phyloP scores from a whole-genome alignment of 92 coral and sea anemone species.

The Actinernus sp. region DNA sequence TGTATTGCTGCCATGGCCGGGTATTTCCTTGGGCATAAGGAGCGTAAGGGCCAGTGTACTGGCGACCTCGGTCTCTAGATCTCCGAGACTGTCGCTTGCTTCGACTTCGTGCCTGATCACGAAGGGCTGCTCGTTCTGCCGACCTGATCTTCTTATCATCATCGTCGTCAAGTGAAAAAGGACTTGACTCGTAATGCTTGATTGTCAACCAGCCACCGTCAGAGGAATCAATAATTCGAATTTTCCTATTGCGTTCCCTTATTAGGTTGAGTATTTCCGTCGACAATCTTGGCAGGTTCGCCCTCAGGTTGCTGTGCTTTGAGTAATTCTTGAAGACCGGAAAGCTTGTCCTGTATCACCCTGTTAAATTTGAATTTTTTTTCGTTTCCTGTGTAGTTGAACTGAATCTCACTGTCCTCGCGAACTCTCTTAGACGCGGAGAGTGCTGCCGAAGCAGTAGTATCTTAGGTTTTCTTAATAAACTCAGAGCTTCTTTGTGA shows the following conservation, averaged over 20 bases:
- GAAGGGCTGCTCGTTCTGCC: conserved; percentile 24
- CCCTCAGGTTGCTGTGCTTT: background rate
- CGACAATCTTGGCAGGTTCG: background rate
- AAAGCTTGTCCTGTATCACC: background rate
- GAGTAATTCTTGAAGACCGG: background rate
- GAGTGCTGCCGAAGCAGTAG: background rate
- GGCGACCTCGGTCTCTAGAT: background rate
- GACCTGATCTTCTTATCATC: conserved; percentile 25
- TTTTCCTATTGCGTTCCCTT: background rate
- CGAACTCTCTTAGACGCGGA: background rate
- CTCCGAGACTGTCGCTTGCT: background rate
- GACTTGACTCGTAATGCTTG: conserved; percentile 36
- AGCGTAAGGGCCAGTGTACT: background rate
- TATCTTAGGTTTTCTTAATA: background rate
- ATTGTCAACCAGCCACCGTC: conserved; percentile 47
- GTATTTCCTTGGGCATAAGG: background rate
- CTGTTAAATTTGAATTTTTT: background rate
- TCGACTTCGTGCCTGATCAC: background rate
- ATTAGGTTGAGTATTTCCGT: background rate
- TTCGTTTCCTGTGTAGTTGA: background rate
- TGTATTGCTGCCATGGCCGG: background rate
- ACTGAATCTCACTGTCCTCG: background rate
- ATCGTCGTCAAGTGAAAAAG: background rate
- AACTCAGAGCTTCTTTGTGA: background rate
- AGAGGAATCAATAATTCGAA: background rate